Base-by-base conservation (phyloP, 2,797 vertebrate genomes). In the Sarcoramphus papa region DNA sequence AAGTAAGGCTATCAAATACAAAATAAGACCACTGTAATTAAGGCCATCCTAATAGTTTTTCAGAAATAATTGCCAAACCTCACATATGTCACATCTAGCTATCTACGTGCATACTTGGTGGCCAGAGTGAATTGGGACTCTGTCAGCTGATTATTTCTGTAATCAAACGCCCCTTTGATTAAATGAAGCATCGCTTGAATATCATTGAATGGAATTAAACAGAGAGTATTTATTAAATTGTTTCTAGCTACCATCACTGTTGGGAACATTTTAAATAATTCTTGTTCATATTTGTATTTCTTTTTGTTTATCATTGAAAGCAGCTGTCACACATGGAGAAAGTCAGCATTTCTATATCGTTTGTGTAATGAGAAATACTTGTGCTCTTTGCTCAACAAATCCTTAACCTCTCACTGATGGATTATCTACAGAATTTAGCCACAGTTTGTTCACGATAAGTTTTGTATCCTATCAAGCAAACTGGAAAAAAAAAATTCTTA, bases 121-220 rank as follows among this genome's bases (percentile, higher is more conserved):
- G 65, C 53, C 75, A 95, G 74, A 83, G 78, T 85, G 82, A 95
- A 94, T 14, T 75, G 59, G 35, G 65, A 88, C 60, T 50, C 48
- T 72, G 89, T 94, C 92, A 94, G 67, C 43, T 93, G 92, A 84
- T 91, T 90, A 92, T 70, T 95, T 95, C 87, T 85, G 65, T 78
- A 93, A 86, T 90, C 87, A 97, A 97, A 95, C 1, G 5, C 51
- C 37, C 48, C 87, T 95, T 90, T 75, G 76, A 94, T 88, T 90
- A 93, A 95, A 93, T 16, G 59, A 94, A 92, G 22, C 82, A 90
- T 70, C 0, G 3, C 69, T 85, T 63, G 54, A 79, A 63, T 90
- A 93, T 82, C 40, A 77, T 2, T 69, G 76, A 94, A 85, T 53
- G 25, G 69, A 88, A 92, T 94, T 76, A 84, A 94, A 91, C 50